Evolutionary conservation across 2,797 vertebrate species (phyloP).

Genomic region (Leptatherina wallacei): DNA sequence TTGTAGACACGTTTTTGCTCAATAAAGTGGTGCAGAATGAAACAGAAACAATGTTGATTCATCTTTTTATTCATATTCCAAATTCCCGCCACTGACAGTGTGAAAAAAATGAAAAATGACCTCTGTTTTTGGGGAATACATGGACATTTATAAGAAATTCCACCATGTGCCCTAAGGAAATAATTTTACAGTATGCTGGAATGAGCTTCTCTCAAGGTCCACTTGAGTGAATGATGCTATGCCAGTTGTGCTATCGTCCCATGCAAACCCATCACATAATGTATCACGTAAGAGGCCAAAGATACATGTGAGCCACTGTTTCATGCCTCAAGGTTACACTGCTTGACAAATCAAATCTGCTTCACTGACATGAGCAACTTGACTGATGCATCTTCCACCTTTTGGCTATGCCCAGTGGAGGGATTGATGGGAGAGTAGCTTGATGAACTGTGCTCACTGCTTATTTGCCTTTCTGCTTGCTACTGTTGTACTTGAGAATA

Average conservation of each 20-base stretch:
- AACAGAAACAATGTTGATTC: conserved; percentile 5
- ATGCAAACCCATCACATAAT: conserved; percentile 62
- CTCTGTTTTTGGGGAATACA: neutral
- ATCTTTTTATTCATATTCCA: neutral
- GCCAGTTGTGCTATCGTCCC: conserved; percentile 26
- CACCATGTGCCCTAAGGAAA: conserved; percentile 1
- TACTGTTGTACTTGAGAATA: conserved; percentile 21
- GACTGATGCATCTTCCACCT: conserved; percentile 76
- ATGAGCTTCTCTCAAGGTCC: conserved; percentile 37
- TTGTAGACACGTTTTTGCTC: conserved; percentile 44
- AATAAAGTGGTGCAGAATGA: conserved; percentile 58
- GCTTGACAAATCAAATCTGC: conserved; percentile 78
- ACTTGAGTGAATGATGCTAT: conserved; percentile 39
- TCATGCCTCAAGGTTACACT: conserved; percentile 73
- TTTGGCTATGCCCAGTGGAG: conserved; percentile 52
- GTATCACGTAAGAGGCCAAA: conserved; percentile 46
- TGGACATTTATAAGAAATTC: conserved; percentile 31
- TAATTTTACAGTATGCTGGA: conserved; percentile 9
- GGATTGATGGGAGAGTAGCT: conserved; percentile 55
- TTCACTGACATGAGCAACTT: conserved; percentile 60
- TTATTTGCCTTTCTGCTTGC: conserved; percentile 41
- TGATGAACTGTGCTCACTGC: conserved; percentile 53
- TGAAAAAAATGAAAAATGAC: neutral
- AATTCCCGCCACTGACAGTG: neutral
- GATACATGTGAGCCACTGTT: conserved; percentile 61